Base-by-base conservation (phyloP, 2,888 invertebrate genomes). In the Parnassius orleans region DNA sequence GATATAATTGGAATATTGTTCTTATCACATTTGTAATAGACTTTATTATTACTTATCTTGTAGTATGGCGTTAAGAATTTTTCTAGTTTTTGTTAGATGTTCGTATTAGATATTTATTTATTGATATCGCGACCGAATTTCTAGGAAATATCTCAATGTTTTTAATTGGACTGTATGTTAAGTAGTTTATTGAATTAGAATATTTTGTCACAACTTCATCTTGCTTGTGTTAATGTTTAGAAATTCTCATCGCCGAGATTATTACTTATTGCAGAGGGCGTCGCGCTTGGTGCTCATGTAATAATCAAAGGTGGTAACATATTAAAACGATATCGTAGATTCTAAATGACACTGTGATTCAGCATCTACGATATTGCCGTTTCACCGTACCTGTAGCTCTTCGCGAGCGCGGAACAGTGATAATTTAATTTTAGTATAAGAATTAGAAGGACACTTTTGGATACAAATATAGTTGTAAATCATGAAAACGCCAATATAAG, bases 391-490 rank as follows among this genome's bases (percentile, higher is more conserved):
- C 43, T 11, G 10, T 11, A 3, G 43, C 43, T 43, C 43, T 10
- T 46, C 46, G 46, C 46, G 46, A 46, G 48, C 14, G 9, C 14
- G 48, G 48, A 48, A 43, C 48, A 82, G 80, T 81, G 82, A 77
- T 86, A 82, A 79, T 81, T 82, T 84, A 83, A 82, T 77, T 76
- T 78, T 81, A 81, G 76, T 61, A 61, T 86, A 33, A 33, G 33
- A 1, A 66, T 71, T 80, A 83, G 78, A 78, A 80, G 80, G 73
- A 81, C 73, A 48, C 70, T 83, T 87, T 86, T 84, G 82, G 80
- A 86, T 81, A 84, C 83, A 78, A 84, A 80, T 76, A 75, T 84
- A 82, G 83, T 84, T 85, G 86, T 84, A 82, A 81, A 78, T 78
- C 80, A 79, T 80, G 80, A 72, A 75, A 81, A 86, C 77, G 81